Percentiles rank a stretch among this genome's conserved stretches.
phyloP scores from a whole-genome alignment of 2,888 invertebrate genomes.

The Seira sanloemensis region DNA sequence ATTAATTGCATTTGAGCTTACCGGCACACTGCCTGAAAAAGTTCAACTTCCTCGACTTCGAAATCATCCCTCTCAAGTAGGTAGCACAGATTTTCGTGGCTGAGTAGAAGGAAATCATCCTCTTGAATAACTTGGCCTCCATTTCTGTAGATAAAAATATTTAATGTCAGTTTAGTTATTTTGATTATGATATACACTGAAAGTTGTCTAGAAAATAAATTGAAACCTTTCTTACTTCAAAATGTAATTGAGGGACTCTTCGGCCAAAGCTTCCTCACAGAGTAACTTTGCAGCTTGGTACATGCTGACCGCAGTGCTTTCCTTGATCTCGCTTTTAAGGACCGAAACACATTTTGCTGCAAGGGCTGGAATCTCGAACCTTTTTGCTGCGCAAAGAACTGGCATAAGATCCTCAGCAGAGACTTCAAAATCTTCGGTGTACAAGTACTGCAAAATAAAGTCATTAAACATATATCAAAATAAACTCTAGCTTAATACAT shows the following conservation, averaged over 20 bases:
- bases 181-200: too few species aligned
- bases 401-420: conserved; percentile 69
- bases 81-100: conserved; percentile 64
- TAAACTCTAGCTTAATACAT: background rate
- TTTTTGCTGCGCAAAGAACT: conserved; percentile 68
- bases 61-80: conserved; percentile 67
- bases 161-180: too few species aligned
- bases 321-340: conserved; percentile 68
- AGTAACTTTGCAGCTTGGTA: conserved; percentile 68
- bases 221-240: conserved; percentile 46
- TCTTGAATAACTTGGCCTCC: conserved; percentile 64
- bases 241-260: conserved; percentile 68
- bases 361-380: conserved; percentile 66
- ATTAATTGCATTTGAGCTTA: conserved; percentile 21
- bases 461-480: too few species aligned
- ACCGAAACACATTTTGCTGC: conserved; percentile 67
- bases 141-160: conserved; percentile 42
- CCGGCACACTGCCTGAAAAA: conserved; percentile 66
- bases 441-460: conserved; percentile 37
- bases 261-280: conserved; percentile 65
- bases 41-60: conserved; percentile 66
- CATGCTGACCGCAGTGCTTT: conserved; percentile 68
- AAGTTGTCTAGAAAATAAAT: background rate
- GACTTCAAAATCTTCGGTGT: conserved; percentile 69
- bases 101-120: conserved; percentile 65